Evolutionary conservation across 2,888 invertebrate species (phyloP).

Genomic region (Lithosia quadra): DNA sequence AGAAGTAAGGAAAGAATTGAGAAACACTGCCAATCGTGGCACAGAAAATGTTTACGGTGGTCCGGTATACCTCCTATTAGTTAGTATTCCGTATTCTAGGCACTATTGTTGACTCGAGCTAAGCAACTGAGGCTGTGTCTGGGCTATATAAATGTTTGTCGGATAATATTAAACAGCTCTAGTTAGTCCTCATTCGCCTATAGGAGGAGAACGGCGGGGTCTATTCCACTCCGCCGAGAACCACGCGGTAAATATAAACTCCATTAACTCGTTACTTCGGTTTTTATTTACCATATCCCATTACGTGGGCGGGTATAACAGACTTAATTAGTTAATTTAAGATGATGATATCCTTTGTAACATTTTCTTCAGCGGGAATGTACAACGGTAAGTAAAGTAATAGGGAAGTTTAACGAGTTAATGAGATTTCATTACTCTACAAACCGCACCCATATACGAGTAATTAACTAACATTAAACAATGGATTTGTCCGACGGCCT

Average conservation of each 20-base stretch:
- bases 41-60: not conserved
- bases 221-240: too few relatives aligned
- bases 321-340: not conserved
- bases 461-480: too few relatives aligned
- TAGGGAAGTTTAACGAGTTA: constrained; percentile 19
- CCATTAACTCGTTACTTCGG: not conserved
- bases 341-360: not conserved
- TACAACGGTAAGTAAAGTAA: not conserved
- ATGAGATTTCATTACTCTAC: constrained; percentile 36
- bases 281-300: not conserved
- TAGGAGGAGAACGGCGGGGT: too few relatives aligned
- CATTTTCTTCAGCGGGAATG: not conserved
- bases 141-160: too few relatives aligned
- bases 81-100: not conserved
- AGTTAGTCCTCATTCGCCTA: too few relatives aligned
- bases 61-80: not conserved
- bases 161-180: too few relatives aligned
- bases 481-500: too few relatives aligned
- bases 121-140: too few relatives aligned
- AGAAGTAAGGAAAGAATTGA: too few relatives aligned
- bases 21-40: not conserved
- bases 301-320: not conserved
- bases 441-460: constrained; percentile 16
- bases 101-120: too few relatives aligned
- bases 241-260: too few relatives aligned